Base-by-base conservation (phyloP, 1,140 invertebrate species). In the Atta texana region DNA sequence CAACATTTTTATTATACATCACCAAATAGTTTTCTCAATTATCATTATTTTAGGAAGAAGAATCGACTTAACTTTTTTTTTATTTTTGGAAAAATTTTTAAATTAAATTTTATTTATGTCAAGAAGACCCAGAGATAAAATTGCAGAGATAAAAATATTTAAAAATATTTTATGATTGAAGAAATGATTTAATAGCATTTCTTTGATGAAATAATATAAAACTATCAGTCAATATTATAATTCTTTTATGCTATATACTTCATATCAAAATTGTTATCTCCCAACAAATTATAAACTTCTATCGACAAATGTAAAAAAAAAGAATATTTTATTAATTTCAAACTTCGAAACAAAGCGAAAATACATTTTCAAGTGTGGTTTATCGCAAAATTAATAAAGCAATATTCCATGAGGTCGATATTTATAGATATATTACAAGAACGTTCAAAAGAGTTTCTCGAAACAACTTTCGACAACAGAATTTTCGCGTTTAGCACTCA, bases 161-260 rank as follows among this genome's bases (percentile, higher is more conserved):
- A 21, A 34, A 68, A 39, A 14, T 49, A 49, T 69, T 24, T 66
- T 39, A 66, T 49, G 4, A 3, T 44, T 21, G 8, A 24, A 16
- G 10, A 71, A 51, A 39, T 51, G 39, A 51, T 49, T 71, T 49
- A 71, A 6, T 72, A 72, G 14, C 1, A 69, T 49, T 69, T 49
- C 16, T 59, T 59, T 59, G 5, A 14, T 44, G 5, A 21, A 21
- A 24, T 24, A 7, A 21, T 16, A 49, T 68, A 24, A 55, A 71
- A 12, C n/a, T 72, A 0, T 72, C 6, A 10, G 31, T 0, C 1
- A 55, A 31, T 31, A 53, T 28, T n/a, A 71, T 72, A 55, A 53
- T 72, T 69, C 49, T 28, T 55, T 72, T 14, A 34, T 55, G 4
- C 2, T 53, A 12, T n/a, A 55, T n/a, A 72, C 10, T 64, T 34